Base-by-base conservation (phyloP, 2,888 invertebrate species). In the Itoplectis maculator region DNA sequence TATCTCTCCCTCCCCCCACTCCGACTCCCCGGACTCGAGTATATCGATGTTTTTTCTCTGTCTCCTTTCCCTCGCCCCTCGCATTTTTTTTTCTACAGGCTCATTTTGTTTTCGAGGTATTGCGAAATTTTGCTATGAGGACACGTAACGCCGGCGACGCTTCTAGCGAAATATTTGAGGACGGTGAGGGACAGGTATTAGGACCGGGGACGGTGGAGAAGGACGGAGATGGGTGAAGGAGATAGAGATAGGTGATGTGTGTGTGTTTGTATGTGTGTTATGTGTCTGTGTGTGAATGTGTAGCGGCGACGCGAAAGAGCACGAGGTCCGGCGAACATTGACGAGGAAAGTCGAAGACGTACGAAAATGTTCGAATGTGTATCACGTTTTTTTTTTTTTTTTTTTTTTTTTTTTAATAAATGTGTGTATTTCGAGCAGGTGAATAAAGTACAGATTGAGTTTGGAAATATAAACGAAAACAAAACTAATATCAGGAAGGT, bases 91-190 rank as follows among this genome's bases (percentile, higher is more conserved):
- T 37, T 29, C 5, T 3, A 29, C 29, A 6, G n/a, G 5, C 5
- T 5, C 1, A 51, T 45, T 45, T 51, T 75, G 45, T 29, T 49
- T 23, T 9, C 8, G 5, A 20, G 6, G 9, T 20, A 2, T 42
- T 66, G 20, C 70, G 63, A 72, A n/a, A 45, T 47, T 35, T 23
- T 42, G 29, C 29, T 51, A 23, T 4, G 15, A 8, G 23, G 49
- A 6, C 35, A 65, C 74, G 74, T 63, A 47, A 20, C 18, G 59
- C 73, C 29, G 20, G 42, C 23, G 37, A 70, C 70, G 72, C 72
- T 59, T 63, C 75, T 75, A 70, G 77, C 75, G 75, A 70, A 65
- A 75, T 69, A 65, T 80, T 69, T 56, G 42, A 75, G 18, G 18
- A 15, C 66, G 68, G 49, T 20, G 61, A 54, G 37, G 11, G n/a